These are phyloP conservation scores for Poeciliopsis turrubarensis DNA, from an alignment of 2,113 vertebrate species.

Conservation along the genomic window DNA sequence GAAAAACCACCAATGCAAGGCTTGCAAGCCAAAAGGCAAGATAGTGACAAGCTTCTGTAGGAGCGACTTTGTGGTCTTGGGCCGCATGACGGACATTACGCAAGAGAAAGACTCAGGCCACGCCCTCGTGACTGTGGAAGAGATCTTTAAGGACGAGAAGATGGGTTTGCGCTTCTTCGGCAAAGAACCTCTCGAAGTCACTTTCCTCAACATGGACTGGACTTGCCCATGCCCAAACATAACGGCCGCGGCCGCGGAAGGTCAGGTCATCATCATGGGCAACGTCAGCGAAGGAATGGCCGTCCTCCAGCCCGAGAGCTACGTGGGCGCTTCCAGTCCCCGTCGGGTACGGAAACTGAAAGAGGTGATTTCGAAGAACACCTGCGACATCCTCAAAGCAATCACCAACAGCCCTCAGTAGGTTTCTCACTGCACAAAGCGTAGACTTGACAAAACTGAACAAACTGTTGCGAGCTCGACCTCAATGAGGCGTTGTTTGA, in stretches of 20 bases:
- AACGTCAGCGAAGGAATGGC: slow-evolving; percentile 93
- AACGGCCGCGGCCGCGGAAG: slow-evolving; percentile 80
- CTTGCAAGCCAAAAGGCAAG: slow-evolving; percentile 90
- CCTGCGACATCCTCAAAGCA: slow-evolving; percentile 93
- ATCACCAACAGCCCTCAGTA: slow-evolving; percentile 87
- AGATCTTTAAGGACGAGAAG: slow-evolving; percentile 97
- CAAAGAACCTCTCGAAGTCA: slow-evolving; percentile 92
- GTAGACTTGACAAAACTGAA: not conserved
- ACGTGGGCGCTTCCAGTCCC: slow-evolving; percentile 84
- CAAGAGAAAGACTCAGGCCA: slow-evolving; percentile 90
- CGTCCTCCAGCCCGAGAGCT: slow-evolving; percentile 91
- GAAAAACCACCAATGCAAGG: slow-evolving; percentile 86
- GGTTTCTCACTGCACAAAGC: not conserved
- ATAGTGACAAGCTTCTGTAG: slow-evolving; percentile 96
- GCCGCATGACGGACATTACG: slow-evolving; percentile 87
- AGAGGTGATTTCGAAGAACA: slow-evolving; percentile 93
- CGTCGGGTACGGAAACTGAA: slow-evolving; percentile 89
- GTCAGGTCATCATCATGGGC: slow-evolving; percentile 95
- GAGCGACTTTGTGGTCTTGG: slow-evolving; percentile 94
- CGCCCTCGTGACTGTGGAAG: slow-evolving; percentile 89
- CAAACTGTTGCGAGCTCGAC: not conserved
- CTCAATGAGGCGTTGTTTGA: not conserved
- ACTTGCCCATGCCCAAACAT: slow-evolving; percentile 96
- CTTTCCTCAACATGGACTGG: slow-evolving; percentile 94
- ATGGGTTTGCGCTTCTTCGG: slow-evolving; percentile 97